A percentile compares a stretch with the other conserved stretches of the same genome.
Conservation (phyloP, 2,888 invertebrate species). For the Meloe dianella region DNA sequence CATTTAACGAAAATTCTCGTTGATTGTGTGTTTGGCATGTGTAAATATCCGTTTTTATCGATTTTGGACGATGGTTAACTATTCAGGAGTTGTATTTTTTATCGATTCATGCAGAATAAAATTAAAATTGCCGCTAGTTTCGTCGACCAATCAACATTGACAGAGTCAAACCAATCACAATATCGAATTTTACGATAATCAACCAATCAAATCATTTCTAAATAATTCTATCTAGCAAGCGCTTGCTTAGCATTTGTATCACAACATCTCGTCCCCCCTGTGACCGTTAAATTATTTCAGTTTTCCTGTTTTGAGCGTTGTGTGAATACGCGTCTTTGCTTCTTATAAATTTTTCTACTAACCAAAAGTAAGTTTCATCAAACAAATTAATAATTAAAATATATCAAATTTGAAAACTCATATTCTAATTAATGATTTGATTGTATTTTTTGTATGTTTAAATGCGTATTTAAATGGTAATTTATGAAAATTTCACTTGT, state of each 20-base stretch:
- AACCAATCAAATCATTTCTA: slow-evolving; percentile 31
- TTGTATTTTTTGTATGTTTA: not conserved
- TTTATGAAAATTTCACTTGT: slow-evolving; percentile 25
- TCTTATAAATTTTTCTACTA: not conserved
- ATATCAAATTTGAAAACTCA: slow-evolving; percentile 11
- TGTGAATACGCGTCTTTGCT: slow-evolving; percentile 21
- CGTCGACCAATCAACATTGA: not conserved
- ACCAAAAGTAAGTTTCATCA: slow-evolving; percentile 22
- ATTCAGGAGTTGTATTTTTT: not conserved
- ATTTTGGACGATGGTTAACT: not conserved
- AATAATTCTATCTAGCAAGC: slow-evolving; percentile 25
- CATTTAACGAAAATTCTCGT: no score
- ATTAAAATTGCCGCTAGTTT: not conserved
- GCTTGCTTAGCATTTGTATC: not conserved
- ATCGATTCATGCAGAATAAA: not conserved
- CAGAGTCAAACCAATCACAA: not conserved
- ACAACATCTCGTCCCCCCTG: slow-evolving; percentile 13
- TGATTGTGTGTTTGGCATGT: no score
- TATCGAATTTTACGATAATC: not conserved
- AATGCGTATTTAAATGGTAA: slow-evolving; percentile 11
- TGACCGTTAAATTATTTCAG: slow-evolving; percentile 18
- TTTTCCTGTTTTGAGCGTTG: slow-evolving; percentile 24
- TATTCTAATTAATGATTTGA: not conserved
- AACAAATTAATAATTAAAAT: not conserved
- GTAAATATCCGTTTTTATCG: no score